Evolutionary conservation across 2,888 invertebrate species (phyloP).

Genomic region (Sinodicranocentrus sp.): DNA sequence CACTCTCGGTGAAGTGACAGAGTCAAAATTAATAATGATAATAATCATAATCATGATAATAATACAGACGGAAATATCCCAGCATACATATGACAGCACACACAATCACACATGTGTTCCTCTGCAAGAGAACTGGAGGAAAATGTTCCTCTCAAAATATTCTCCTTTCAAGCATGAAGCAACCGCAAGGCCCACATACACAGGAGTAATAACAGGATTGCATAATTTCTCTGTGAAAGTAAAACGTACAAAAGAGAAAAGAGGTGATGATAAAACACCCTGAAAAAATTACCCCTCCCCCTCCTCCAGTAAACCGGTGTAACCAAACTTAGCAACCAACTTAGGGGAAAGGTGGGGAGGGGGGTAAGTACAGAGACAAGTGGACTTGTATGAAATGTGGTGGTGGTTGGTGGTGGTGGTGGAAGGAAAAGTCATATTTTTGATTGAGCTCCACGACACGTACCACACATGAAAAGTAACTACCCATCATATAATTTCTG

Average conservation of each 20-base stretch:
- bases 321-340: no score
- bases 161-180: constrained; percentile 29
- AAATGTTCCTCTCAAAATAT: not conserved
- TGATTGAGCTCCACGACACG: constrained; percentile 4
- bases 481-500: constrained; percentile 9
- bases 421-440: not conserved
- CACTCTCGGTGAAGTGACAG: not conserved
- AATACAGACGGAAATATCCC: constrained; percentile 10
- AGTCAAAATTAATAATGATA: constrained; percentile 65
- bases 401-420: no score
- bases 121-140: not conserved
- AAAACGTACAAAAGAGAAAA: no score
- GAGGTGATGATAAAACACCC: no score
- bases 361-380: no score
- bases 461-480: constrained; percentile 26
- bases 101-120: not conserved
- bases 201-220: no score
- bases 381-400: no score
- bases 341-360: no score
- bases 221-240: no score
- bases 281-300: no score
- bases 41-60: constrained; percentile 59
- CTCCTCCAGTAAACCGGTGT: no score
- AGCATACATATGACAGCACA: constrained; percentile 10
- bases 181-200: constrained; percentile 40